Evolutionary conservation across 35 echinoderm and acorn worm genomes (phyloP).

Genomic region (Holothuria glaberrima): DNA sequence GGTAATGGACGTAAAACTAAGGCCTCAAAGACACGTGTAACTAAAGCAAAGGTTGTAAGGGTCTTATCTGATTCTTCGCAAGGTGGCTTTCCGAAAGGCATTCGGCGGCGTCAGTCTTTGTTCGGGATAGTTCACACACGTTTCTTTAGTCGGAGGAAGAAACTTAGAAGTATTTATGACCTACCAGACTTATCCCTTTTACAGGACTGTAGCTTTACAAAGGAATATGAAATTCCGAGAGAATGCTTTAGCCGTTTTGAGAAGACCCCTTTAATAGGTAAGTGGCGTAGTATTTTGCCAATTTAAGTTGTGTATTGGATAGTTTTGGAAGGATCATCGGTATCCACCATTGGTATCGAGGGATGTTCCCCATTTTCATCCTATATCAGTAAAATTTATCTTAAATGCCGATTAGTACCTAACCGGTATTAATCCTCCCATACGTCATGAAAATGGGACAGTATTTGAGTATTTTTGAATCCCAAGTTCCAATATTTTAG

Average conservation of each 20-base stretch:
- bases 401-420: no score
- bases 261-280: constrained; percentile 10
- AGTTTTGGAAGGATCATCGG: no score
- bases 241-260: constrained; percentile 24
- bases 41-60: background rate
- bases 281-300: background rate
- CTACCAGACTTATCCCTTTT: background rate
- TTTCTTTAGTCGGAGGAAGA: constrained; percentile 31
- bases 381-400: no score
- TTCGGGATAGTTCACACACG: background rate
- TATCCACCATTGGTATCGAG: no score
- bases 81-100: background rate
- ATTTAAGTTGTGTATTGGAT: no score
- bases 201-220: constrained; percentile 5
- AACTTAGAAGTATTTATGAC: background rate
- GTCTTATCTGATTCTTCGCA: background rate
- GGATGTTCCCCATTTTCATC: no score
- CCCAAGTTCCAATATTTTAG: no score
- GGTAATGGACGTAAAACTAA: background rate
- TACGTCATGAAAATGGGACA: no score
- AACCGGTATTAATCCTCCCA: no score
- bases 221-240: constrained; percentile 36
- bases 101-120: background rate
- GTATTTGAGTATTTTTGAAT: no score
- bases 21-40: background rate